These are phyloP conservation scores for Arrhopalites spinosus DNA, from an alignment of 2,888 invertebrate species.

Conservation along the genomic window DNA sequence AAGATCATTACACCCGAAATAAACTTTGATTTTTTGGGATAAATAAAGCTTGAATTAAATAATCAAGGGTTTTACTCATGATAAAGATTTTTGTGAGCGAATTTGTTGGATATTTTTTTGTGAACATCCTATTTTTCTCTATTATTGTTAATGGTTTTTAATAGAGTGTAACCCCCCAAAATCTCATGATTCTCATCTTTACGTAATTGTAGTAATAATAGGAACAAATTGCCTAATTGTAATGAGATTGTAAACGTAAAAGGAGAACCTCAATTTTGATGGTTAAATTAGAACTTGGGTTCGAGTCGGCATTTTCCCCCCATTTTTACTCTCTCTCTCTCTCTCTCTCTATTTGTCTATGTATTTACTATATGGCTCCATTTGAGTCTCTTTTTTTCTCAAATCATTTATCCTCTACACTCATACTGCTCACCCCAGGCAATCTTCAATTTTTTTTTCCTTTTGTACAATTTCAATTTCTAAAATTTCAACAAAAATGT, in stretches of 20 bases:
- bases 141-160: constrained; percentile 6
- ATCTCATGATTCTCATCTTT: constrained; percentile 32
- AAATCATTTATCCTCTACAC: background rate
- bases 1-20: background rate
- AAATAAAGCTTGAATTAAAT: constrained; percentile 20
- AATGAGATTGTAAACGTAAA: constrained; percentile 34
- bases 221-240: constrained; percentile 35
- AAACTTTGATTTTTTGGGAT: constrained; percentile 11
- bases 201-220: constrained; percentile 35
- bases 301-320: background rate
- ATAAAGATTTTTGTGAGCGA: constrained; percentile 18
- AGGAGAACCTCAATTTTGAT: constrained; percentile 36
- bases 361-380: background rate
- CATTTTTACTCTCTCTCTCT: too few species aligned
- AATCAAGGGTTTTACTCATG: constrained; percentile 15
- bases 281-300: constrained; percentile 34
- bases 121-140: background rate
- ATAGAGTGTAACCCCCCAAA: background rate
- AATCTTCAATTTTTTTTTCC: background rate
- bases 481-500: background rate
- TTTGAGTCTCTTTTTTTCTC: background rate
- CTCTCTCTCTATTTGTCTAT: background rate
- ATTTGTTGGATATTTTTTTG: constrained; percentile 5
- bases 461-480: background rate
- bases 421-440: background rate